Conservation (phyloP, 2,113 vertebrate genomes). For the Gulo gulo region DNA sequence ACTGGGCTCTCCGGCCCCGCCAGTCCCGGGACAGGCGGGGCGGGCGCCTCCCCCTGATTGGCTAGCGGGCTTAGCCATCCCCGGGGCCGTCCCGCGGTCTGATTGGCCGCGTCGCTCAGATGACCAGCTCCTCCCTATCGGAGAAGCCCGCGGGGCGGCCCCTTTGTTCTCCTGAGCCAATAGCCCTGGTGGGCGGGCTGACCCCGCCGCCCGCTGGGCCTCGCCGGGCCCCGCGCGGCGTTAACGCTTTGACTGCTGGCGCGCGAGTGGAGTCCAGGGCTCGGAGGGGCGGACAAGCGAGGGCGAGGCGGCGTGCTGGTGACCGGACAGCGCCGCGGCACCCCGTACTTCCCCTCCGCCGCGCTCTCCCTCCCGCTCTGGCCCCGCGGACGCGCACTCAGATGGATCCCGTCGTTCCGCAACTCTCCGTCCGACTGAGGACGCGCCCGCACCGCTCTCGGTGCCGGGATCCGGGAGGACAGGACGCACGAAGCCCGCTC, state of each 20-base stretch:
- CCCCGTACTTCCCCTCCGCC: neutral
- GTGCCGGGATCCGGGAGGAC: neutral
- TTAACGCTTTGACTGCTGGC: fast-evolving
- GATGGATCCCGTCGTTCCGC: neutral
- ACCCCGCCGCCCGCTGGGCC: neutral
- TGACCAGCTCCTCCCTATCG: conserved; percentile 59
- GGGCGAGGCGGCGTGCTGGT: fast-evolving
- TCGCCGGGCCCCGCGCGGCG: fast-evolving
- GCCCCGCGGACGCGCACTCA: neutral
- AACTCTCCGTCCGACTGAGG: neutral
- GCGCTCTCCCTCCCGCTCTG: neutral
- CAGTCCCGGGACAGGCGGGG: conserved; percentile 56
- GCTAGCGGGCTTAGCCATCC: neutral
- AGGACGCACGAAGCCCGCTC: neutral
- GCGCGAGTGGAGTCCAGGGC: fast-evolving
- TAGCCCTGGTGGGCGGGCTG: neutral
- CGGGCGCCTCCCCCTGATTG: conserved; percentile 26
- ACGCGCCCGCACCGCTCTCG: neutral
- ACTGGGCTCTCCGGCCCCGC: conserved; percentile 7
- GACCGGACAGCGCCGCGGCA: neutral
- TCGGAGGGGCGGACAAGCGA: fast-evolving
- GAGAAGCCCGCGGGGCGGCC: conserved; percentile 51
- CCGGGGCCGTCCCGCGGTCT: neutral
- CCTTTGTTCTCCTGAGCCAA: conserved; percentile 73
- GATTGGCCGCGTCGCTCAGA: conserved; percentile 69